Evolutionary conservation across 2,888 invertebrate species (phyloP), one percentile per base, ranked within the genome.

Genomic region (Cryptus armator): DNA sequence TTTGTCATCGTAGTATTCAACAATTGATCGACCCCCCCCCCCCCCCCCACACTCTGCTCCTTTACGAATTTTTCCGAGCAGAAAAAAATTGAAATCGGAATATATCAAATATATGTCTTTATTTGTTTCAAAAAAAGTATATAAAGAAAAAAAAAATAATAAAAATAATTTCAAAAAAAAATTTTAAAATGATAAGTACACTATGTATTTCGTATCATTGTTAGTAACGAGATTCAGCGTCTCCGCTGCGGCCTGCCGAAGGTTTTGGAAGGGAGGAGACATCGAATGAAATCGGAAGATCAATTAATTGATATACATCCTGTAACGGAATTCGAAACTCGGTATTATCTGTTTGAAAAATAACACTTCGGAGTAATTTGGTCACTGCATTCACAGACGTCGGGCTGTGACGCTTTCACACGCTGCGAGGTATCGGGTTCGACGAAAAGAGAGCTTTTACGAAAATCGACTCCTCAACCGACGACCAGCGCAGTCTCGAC

Each of bases 381-480:
- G 16, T n/a, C 29, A 14, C 29, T 46, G 32, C 6, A 48, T 48
- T 48, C 68, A 16, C 51, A 32, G 29, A 46, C n/a, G 19, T 12
- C 48, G 3, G 19, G 9, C 16, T 19, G 37, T 37, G 37, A 37
- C 37, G 16, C 53, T 53, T 19, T 53, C 32, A 71, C 62, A 62
- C 37, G 37, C n/a, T 19, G 9, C 5, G 24, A 68, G 67, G 43
- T n/a, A 37, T 64, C 37, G 7, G 64, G n/a, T 16, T 64, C 64
- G 64, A 37, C 3, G 64, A 32, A 16, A 16, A 24, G 46, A 68
- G 67, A 68, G 44, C 71, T 71, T 80, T 74, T 14, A n/a, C 32
- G 74, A 67, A 74, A 81, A 75, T 74, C 74, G 74, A 37, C 51
- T 59, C 32, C 32, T 37, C 44, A 37, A 59, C 53, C n/a, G 67